Evolutionary conservation across 1,140 invertebrate genomes (phyloP).

Genomic region (Neelides sp.): DNA sequence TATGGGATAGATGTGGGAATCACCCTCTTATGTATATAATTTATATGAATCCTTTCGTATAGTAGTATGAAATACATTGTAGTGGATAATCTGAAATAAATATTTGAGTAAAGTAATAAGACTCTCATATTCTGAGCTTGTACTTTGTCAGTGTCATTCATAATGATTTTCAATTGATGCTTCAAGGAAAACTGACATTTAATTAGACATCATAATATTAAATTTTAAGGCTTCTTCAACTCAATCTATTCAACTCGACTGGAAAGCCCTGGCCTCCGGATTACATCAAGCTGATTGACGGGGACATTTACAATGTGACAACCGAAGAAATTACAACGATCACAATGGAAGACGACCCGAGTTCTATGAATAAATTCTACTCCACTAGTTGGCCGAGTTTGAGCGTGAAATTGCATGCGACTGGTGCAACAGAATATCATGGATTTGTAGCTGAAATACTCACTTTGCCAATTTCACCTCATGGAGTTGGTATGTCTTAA

Average conservation of each 20-base stretch:
- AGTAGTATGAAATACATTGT: too few species aligned
- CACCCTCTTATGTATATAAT: too few species aligned
- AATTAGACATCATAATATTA: too few species aligned
- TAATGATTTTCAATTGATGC: too few species aligned
- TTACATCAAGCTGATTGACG: constrained; percentile 76
- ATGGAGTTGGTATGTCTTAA: constrained; percentile 63
- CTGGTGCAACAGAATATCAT: constrained; percentile 78
- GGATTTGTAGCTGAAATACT: constrained; percentile 97
- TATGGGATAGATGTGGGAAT: too few species aligned
- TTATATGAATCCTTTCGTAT: too few species aligned
- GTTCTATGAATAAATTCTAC: constrained; percentile 56
- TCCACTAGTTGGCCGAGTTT: constrained; percentile 62
- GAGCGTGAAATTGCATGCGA: constrained; percentile 83
- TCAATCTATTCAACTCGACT: constrained; percentile 85
- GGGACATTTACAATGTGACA: constrained; percentile 77
- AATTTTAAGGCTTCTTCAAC: constrained; percentile 63
- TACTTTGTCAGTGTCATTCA: too few species aligned
- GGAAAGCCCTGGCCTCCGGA: constrained; percentile 65
- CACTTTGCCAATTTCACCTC: constrained; percentile 78
- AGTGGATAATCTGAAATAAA: too few species aligned
- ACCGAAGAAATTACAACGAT: constrained; percentile 57
- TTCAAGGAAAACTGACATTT: too few species aligned
- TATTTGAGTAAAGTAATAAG: too few species aligned
- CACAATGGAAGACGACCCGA: constrained; percentile 50
- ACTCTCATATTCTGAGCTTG: too few species aligned